Base-by-base conservation (phyloP, 2,797 vertebrate genomes). In the Coregonus ussuriensis region DNA sequence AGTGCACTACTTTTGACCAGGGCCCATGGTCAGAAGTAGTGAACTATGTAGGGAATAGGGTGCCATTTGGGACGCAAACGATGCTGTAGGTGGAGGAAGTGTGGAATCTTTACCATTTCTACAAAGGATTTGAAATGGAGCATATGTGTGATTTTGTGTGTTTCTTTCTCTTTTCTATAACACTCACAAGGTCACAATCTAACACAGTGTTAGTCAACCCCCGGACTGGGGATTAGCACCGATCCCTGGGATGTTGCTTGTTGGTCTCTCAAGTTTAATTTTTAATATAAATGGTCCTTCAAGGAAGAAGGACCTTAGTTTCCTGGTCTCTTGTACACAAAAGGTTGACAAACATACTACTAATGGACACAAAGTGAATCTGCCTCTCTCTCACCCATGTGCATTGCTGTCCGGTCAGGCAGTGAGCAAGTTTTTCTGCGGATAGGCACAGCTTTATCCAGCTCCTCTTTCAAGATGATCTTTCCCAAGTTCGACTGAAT, bases 401-500 rank as follows among this genome's bases (percentile, higher is more conserved):
- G 82, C 72, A 78, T 90, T 3, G 92, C 93, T 0, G 95, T 95
- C 79, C 94, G 88, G 85, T 98, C 96, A 0, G 96, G 96, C 73
- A 98, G 92, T 0, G 97, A 97, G 73, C 96, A 96, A 0, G 96
- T 96, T 92, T 98, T 98, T 77, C 97, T 95, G 77, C 94, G 93
- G 77, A 95, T 91, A 0, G 96, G 95, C 25, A 94, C 79, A 0
- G 92, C 91, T 47, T 94, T 96, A 72, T 93, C 92, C 91, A 97
- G 90, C 91, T 98, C 97, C 83, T 98, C 97, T 88, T 96, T 97
- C 88, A 99, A 89, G 86, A 99, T 97, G 89, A 99, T 89, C 85
- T 96, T 97, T 25, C 97, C 97, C 16, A 99, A 87, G 88, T 98
- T 98, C 67, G 97, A 98, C 89, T 96, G 96, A 81, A 98, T 96